A percentile compares a stretch with the other conserved stretches of the same genome.
Evolutionary conservation across 2,113 vertebrate genomes (phyloP).

Genomic region (Xenus cinereus): DNA sequence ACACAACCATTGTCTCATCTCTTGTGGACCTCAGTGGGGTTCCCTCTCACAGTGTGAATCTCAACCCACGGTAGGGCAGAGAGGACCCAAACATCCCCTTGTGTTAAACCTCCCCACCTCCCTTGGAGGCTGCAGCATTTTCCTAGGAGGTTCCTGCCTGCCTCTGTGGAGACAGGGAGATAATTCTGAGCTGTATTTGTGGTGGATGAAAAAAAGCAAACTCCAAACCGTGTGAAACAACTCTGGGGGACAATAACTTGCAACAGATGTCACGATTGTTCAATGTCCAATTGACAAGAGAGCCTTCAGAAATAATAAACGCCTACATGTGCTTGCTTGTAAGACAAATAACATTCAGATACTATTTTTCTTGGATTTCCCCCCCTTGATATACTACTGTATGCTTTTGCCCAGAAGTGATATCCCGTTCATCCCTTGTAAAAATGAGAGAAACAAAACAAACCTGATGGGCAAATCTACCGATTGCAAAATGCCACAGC

Average conservation of each 20-base stretch:
- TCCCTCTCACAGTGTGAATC: background rate
- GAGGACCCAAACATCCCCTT: background rate
- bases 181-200: slow-evolving; percentile 9
- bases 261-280: slow-evolving; percentile 10
- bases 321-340: background rate
- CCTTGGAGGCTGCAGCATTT: background rate
- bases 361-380: slow-evolving; percentile 22
- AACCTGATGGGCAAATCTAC: background rate
- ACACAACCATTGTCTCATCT: background rate
- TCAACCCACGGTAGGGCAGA: background rate
- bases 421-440: background rate
- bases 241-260: slow-evolving; percentile 20
- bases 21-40: background rate
- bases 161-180: background rate
- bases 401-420: background rate
- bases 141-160: background rate
- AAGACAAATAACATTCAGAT: slow-evolving; percentile 16
- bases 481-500: background rate
- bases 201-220: slow-evolving; percentile 17
- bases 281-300: background rate
- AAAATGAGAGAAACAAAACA: slow-evolving; percentile 9
- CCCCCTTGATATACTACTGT: background rate
- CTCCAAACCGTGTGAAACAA: background rate
- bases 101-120: background rate
- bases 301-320: slow-evolving; percentile 47